Evolutionary conservation across 2,797 vertebrate genomes (phyloP).

Genomic region (Podarcis siculus): DNA sequence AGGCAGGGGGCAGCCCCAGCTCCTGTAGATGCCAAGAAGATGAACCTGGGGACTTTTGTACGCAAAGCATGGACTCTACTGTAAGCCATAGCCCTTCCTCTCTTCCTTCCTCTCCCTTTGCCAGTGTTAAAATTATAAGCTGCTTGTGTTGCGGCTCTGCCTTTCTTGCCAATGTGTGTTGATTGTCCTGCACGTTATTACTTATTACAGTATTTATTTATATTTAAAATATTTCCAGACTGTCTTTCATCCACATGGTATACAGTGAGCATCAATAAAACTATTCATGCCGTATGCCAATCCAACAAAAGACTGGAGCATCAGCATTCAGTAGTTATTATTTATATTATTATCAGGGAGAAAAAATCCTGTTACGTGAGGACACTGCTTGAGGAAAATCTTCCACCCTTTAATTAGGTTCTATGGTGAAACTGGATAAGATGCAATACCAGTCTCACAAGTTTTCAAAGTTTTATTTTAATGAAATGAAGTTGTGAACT

Average conservation of each 20-base stretch:
- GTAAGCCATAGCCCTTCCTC: not conserved
- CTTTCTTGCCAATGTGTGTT: not conserved
- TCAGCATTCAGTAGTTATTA: not conserved
- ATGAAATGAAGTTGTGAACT: not conserved
- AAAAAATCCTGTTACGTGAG: not conserved
- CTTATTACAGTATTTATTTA: not conserved
- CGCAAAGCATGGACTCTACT: not conserved
- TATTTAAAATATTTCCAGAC: no score
- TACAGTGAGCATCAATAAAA: no score
- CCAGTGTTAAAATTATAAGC: not conserved
- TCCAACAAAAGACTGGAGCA: no score
- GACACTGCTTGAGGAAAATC: not conserved
- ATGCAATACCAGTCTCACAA: not conserved
- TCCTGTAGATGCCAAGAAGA: not conserved
- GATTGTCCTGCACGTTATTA: not conserved
- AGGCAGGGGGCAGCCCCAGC: not conserved
- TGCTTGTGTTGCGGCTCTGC: not conserved
- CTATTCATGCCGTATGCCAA: no score
- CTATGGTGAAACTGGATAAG: not conserved
- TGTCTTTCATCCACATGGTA: no score
- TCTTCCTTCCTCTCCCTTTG: no score
- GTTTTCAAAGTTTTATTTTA: not conserved
- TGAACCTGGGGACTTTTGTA: not conserved
- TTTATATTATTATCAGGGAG: not conserved
- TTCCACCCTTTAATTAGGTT: not conserved